Percentiles rank a stretch among this genome's conserved stretches.
phyloP scores from a whole-genome alignment of 1,140 invertebrate species.

The Tetramorium simillimum region DNA sequence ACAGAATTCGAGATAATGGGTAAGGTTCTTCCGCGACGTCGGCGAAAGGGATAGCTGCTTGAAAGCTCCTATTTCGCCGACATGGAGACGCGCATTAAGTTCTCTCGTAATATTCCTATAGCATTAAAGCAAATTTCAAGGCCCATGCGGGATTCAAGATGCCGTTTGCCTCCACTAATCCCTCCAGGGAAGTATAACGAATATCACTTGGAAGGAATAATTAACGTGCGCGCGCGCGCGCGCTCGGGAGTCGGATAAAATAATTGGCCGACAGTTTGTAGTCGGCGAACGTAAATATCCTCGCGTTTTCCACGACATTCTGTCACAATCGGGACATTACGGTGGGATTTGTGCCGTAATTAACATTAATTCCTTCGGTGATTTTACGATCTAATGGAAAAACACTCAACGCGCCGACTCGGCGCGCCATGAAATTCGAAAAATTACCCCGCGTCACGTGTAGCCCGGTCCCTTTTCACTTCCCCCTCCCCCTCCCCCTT shows the following conservation, averaged over 20 bases:
- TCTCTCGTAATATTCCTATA: conserved; percentile 49
- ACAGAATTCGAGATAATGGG: conserved; percentile 59
- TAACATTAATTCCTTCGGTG: conserved; percentile 40
- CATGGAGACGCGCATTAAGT: conserved; percentile 48
- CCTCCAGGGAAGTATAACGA: conserved; percentile 43
- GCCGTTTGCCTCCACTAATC: conserved; percentile 28
- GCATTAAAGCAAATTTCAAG: conserved; percentile 57
- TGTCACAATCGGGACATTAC: conserved; percentile 39
- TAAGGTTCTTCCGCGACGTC: not conserved
- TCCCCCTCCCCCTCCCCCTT: too few relatives aligned
- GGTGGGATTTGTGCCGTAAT: conserved; percentile 40
- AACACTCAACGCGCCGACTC: conserved; percentile 1
- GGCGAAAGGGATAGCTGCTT: conserved; percentile 26
- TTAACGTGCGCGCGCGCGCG: conserved; percentile 17
- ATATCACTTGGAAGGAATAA: conserved; percentile 63
- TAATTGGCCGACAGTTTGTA: conserved; percentile 52
- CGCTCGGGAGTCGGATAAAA: conserved; percentile 39
- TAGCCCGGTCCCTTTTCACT: not conserved
- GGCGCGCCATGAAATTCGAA: conserved; percentile 27
- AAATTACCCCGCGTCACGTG: conserved; percentile 18
- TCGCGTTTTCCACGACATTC: conserved; percentile 16
- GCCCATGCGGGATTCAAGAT: conserved; percentile 47
- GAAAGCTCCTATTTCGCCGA: conserved; percentile 46
- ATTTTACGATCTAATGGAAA: conserved; percentile 24
- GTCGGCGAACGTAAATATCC: conserved; percentile 29